Conservation (phyloP, 2,797 vertebrate genomes). For the Myiotriccus ornatus region DNA sequence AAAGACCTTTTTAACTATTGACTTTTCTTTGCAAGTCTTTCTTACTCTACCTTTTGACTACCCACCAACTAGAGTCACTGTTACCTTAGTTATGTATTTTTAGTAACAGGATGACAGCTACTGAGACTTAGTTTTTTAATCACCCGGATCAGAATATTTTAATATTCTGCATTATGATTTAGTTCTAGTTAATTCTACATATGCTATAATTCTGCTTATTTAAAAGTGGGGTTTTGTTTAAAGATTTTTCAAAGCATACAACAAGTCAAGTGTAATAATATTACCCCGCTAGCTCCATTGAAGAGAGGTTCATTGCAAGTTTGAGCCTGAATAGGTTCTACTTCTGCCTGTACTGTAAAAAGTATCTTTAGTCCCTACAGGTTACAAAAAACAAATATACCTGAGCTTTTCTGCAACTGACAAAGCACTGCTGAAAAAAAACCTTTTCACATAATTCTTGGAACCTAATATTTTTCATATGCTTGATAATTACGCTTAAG, state of each 20-base stretch:
- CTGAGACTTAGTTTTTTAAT: not conserved
- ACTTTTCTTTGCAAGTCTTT: not conserved
- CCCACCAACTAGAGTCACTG: not conserved
- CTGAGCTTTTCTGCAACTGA: not conserved
- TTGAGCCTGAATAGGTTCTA: not conserved
- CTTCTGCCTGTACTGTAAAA: not conserved
- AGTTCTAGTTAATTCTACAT: not conserved
- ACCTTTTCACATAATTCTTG: not conserved
- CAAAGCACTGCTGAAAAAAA: not conserved
- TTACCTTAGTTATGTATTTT: not conserved
- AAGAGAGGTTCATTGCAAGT: not conserved
- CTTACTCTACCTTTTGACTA: not conserved
- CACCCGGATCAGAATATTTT: not conserved
- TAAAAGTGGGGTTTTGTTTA: not conserved
- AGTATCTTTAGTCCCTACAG: not conserved
- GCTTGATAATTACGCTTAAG: not conserved
- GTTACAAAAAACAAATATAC: not conserved
- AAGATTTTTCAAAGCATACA: not conserved
- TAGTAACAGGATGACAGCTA: not conserved
- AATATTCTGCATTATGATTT: not conserved
- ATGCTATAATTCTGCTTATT: not conserved
- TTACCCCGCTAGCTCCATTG: not conserved
- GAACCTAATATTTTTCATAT: not conserved
- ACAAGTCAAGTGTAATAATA: not conserved
- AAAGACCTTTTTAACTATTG: not conserved